phyloP scores from a whole-genome alignment of 2,797 vertebrate species.

The Muscicapa striata region DNA sequence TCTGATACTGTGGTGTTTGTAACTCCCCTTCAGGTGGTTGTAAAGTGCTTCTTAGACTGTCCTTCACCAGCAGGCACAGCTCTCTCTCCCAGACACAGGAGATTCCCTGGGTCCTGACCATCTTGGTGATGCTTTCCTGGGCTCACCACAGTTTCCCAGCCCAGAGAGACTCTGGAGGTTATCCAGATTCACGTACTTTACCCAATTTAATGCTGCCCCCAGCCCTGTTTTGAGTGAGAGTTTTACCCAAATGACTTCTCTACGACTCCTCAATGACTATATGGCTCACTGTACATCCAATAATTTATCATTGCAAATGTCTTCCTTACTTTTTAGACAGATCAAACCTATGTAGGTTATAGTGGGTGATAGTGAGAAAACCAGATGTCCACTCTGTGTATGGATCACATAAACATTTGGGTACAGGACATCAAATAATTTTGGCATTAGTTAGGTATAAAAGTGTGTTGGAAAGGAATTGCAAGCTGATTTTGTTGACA shows the following conservation, averaged over 20 bases:
- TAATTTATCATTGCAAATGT: neutral
- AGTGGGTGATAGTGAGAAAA: neutral
- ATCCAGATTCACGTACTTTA: neutral
- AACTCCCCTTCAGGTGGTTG: neutral
- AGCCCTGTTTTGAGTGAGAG: neutral
- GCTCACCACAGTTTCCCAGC: neutral
- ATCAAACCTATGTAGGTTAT: neutral
- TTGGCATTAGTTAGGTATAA: neutral
- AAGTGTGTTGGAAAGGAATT: neutral
- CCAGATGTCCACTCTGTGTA: neutral
- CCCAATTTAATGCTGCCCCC: neutral
- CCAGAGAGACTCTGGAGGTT: neutral
- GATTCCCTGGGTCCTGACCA: neutral
- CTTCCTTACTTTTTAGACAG: neutral
- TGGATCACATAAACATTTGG: neutral
- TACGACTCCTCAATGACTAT: neutral
- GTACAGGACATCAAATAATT: neutral
- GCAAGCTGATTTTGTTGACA: neutral
- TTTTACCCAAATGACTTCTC: neutral
- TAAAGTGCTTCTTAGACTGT: neutral
- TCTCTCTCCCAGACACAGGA: neutral
- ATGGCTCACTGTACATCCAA: neutral
- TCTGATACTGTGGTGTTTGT: neutral
- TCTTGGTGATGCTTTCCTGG: neutral
- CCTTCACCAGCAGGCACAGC: neutral